Evolutionary conservation across 1,140 invertebrate species (phyloP), one percentile per base, ranked within the genome.

Genomic region (Ips nitidus): DNA sequence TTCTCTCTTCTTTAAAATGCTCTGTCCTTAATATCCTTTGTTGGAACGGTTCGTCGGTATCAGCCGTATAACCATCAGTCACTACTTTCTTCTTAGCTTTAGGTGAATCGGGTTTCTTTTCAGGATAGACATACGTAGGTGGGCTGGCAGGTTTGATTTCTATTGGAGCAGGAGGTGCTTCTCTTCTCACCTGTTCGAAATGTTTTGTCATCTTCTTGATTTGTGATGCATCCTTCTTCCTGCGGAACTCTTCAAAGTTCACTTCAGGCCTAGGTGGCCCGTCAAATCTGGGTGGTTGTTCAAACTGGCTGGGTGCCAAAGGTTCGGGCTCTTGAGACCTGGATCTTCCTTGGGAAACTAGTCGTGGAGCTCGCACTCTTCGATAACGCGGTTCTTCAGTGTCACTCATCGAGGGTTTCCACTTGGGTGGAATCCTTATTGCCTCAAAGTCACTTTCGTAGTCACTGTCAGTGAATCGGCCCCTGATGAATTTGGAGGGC

Each of bases 371-470:
- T 66, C 83, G 80, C 0, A 89, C 81, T 77, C 80, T 82, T 67
- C 85, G 74, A 78, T 86, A 85, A 52, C 79, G 77, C 1, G 84
- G 83, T 63, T 89, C 87, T 69, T 91, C 89, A 37, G 81, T 86
- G 52, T 90, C 89, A 75, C 88, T 90, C 63, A 86, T 86, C 69
- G 83, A 87, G 22, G 87, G 86, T 58, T 86, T 86, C 85, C 87
- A 89, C 75, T 87, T 89, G 0, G 83, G 78, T 36, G 80, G 77
- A 52, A 86, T 85, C 64, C 77, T 77, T 0, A 78, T 70, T 58
- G 80, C 77, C 71, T 89, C 88, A 52, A 87, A 81, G 80, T 91
- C 90, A 73, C 88, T 90, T 77, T 91, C 89, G 73, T 91, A 91
- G 71, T 91, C 90, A 71, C 89, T 90, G 71, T 90, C 88, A 2